These are phyloP conservation scores for Drosophila varians DNA, from an alignment of 1,140 invertebrate genomes.

Conservation along the genomic window DNA sequence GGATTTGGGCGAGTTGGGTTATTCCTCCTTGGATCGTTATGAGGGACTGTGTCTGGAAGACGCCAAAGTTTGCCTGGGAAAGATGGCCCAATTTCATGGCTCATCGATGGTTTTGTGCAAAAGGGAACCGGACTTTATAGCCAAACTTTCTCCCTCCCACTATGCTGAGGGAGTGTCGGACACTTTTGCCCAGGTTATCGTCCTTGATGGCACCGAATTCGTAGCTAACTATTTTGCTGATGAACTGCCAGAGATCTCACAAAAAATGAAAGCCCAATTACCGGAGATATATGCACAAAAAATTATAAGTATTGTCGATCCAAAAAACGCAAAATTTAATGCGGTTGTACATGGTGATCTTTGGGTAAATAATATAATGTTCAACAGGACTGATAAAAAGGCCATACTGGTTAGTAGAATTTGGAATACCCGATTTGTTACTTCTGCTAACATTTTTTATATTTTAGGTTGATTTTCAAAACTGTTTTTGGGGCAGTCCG, in stretches of 20 bases:
- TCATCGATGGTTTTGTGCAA: slow-evolving; percentile 59
- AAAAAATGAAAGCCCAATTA: slow-evolving; percentile 74
- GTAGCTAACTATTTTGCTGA: slow-evolving; percentile 69
- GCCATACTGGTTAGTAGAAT: slow-evolving; percentile 84
- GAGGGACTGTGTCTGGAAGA: slow-evolving; percentile 41
- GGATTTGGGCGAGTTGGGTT: slow-evolving; percentile 51
- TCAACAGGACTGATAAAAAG: slow-evolving; percentile 83
- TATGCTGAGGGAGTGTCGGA: slow-evolving; percentile 34
- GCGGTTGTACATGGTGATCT: slow-evolving; percentile 87
- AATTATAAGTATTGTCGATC: slow-evolving; percentile 41
- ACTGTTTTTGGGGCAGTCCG: slow-evolving; percentile 56
- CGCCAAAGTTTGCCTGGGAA: slow-evolving; percentile 48
- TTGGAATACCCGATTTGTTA: neutral
- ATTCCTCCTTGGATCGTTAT: slow-evolving; percentile 34
- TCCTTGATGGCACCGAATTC: slow-evolving; percentile 56
- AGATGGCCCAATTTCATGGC: slow-evolving; percentile 69
- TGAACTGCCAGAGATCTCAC: slow-evolving; percentile 78
- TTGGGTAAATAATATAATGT: slow-evolving; percentile 88
- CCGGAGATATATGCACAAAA: slow-evolving; percentile 21
- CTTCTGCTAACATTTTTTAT: neutral
- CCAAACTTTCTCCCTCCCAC: slow-evolving; percentile 31
- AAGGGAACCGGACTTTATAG: slow-evolving; percentile 30
- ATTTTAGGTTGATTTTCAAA: slow-evolving; percentile 75
- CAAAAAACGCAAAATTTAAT: slow-evolving; percentile 59
- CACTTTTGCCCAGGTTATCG: slow-evolving; percentile 14